Evolutionary conservation across 2,797 vertebrate genomes (phyloP), one percentile per base, ranked within the genome.

Genomic region (Gallinago solitaria): DNA sequence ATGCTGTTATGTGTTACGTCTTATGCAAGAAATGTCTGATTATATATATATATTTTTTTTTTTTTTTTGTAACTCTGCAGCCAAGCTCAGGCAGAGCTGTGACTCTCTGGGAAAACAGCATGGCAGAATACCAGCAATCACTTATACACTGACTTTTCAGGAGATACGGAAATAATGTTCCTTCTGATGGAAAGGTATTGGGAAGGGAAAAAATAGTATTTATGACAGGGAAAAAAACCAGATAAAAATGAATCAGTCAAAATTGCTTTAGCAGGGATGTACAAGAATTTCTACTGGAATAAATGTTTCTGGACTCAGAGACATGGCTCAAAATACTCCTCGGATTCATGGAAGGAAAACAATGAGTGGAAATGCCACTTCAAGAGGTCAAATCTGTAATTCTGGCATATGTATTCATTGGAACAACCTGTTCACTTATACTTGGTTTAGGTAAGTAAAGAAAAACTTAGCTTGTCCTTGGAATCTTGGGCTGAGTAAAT

Each of bases 1-100:
- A 53, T 89, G 6, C 3, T 7, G 3, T 16, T 75, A 14, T 1
- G 1, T 35, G 2, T n/a, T 89, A 53, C 1, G 2, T 61, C n/a
- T 61, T 5, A 43, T 32, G 10, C 4, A 71, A 81, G 68, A 65
- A 84, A 79, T 39, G 3, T 3, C 11, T 65, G 17, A 48, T 35
- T 43, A 12, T 21, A 47, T 47, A 45, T 45, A 20, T 45, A 43
- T 43, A 41, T 41, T 16, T 16, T 39, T 80, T 14, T 20, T 25
- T 16, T 21, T 50, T 64, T 41, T 24, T 21, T 19, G 41, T 32
- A 60, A 37, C 18, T 65, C 23, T n/a, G 41, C 10, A 61, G 32
- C 47, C 1, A 2, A 27, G 10, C 9, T 83, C 28, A 35, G 50
- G 21, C 28, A 80, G 21, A 83, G 15, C 15, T 4, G 1, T 35